Conservation (phyloP, 2,113 vertebrate genomes). For the Pteronura brasiliensis region DNA sequence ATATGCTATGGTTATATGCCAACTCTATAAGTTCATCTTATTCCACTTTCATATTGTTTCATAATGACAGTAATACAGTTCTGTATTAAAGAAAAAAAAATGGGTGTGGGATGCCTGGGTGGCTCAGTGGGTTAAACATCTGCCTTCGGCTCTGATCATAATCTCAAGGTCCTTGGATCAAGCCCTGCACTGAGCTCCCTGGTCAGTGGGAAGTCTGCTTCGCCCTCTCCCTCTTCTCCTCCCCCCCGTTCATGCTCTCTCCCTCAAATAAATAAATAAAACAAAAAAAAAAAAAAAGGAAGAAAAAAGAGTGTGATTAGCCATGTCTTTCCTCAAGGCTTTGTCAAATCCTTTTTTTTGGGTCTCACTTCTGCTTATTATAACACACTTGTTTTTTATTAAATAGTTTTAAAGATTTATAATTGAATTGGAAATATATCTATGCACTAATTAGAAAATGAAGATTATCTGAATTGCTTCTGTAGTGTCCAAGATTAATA, state of each 20-base stretch:
- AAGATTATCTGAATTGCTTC: not conserved
- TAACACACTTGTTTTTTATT: not conserved
- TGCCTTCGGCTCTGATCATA: no score
- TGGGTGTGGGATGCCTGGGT: no score
- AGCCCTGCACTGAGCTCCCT: no score
- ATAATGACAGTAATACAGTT: not conserved
- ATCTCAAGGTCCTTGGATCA: no score
- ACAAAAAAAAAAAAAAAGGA: not conserved
- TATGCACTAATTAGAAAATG: not conserved
- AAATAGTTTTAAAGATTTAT: not conserved
- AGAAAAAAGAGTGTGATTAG: not conserved
- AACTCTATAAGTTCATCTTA: not conserved
- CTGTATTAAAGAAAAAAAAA: not conserved
- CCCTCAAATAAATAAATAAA: no score
- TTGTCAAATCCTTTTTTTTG: not conserved
- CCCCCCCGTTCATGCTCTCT: no score
- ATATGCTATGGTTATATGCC: not conserved
- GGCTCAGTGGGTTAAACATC: not conserved
- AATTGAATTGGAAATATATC: not conserved
- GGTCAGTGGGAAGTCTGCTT: no score
- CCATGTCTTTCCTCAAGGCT: not conserved
- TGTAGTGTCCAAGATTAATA: not conserved
- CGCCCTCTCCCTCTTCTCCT: no score
- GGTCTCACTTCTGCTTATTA: not conserved
- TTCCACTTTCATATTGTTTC: not conserved